These are phyloP conservation scores for Pristionchus fissidentatus DNA, from an alignment of 2,888 invertebrate genomes.

Conservation along the genomic window DNA sequence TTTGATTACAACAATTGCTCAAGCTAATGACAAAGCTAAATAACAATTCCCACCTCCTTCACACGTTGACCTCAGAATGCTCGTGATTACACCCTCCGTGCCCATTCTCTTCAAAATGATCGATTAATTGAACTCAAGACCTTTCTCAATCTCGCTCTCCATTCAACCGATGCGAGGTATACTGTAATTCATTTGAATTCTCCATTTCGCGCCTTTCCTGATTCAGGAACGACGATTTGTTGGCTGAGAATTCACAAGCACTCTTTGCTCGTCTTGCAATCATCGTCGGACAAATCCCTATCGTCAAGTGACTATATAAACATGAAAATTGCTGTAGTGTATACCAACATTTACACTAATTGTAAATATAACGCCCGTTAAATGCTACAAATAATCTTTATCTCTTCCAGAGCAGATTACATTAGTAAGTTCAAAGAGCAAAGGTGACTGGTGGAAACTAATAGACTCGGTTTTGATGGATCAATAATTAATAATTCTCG, in stretches of 20 bases:
- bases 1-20: not conserved
- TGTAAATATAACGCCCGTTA: no score
- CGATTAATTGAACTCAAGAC: conserved; percentile 26
- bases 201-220: not conserved
- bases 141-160: conserved; percentile 16
- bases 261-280: conserved; percentile 57
- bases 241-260: conserved; percentile 53
- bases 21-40: not conserved
- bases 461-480: not conserved
- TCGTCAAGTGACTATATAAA: conserved; percentile 54
- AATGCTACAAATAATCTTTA: not conserved
- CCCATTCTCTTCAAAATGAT: conserved; percentile 39
- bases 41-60: not conserved
- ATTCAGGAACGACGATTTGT: conserved; percentile 38
- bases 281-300: conserved; percentile 58
- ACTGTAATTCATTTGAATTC: not conserved
- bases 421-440: not conserved
- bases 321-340: not conserved
- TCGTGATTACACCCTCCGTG: conserved; percentile 43
- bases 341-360: no score
- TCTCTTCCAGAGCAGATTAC: not conserved
- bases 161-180: conserved; percentile 33
- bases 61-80: not conserved
- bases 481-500: conserved; percentile 29
- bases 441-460: conserved; percentile 10